phyloP scores from a whole-genome alignment of 2,113 vertebrate species.

The Sula dactylatra region DNA sequence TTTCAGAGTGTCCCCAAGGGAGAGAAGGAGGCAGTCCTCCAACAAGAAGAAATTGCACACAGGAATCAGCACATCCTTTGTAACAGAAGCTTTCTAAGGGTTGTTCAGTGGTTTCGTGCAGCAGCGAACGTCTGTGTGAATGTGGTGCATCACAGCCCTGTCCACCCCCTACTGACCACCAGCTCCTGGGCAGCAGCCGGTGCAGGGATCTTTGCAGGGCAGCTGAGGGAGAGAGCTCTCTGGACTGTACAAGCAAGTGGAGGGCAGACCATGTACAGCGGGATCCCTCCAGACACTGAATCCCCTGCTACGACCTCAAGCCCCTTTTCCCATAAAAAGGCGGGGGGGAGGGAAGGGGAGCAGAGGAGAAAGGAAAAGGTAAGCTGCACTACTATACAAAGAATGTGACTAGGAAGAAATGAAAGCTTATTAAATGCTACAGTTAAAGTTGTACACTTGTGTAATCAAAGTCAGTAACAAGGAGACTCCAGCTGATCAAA shows the following conservation, averaged over 20 bases:
- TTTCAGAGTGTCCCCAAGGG: background rate
- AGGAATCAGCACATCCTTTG: background rate
- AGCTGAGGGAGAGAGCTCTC: background rate
- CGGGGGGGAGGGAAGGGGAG: background rate
- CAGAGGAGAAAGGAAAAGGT: background rate
- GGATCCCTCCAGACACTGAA: background rate
- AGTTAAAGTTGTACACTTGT: slow-evolving; percentile 69
- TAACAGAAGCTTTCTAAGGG: background rate
- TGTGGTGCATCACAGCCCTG: background rate
- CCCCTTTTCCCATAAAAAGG: background rate
- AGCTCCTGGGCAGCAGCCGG: background rate
- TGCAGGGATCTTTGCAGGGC: background rate
- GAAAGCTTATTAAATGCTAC: slow-evolving; percentile 71
- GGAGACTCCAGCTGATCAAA: slow-evolving; percentile 60
- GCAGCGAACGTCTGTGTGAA: accelerated
- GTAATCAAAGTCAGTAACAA: slow-evolving; percentile 73
- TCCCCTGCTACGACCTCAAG: background rate
- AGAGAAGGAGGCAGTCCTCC: background rate
- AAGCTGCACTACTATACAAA: slow-evolving; percentile 21
- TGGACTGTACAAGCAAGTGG: background rate
- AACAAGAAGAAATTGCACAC: background rate
- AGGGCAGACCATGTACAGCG: background rate
- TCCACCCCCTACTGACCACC: background rate
- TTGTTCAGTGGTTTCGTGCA: background rate
- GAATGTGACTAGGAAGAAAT: slow-evolving; percentile 52